phyloP scores from a whole-genome alignment of 2,888 invertebrate species.

The Anarsia innoxiella region DNA sequence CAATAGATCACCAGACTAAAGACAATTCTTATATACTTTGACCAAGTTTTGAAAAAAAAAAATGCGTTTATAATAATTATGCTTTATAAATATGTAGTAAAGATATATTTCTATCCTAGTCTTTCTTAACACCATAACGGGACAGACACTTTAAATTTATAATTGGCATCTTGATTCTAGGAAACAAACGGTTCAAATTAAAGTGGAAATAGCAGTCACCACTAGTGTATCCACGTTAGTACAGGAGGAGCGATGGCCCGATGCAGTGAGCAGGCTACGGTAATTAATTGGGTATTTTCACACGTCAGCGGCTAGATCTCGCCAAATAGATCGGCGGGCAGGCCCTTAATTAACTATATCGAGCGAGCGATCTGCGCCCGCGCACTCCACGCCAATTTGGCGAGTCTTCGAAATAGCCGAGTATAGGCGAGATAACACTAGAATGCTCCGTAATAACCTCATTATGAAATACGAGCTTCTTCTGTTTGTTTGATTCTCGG shows the following conservation, averaged over 20 bases:
- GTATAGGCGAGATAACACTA: conserved; percentile 62
- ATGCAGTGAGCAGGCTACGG: conserved; percentile 53
- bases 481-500: conserved; percentile 48
- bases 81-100: too few species aligned
- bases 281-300: conserved; percentile 76
- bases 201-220: conserved; percentile 38
- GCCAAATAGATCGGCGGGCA: conserved; percentile 70
- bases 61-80: too few species aligned
- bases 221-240: conserved; percentile 27
- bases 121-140: too few species aligned
- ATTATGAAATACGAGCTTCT: conserved; percentile 64
- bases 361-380: conserved; percentile 58
- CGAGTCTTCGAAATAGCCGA: conserved; percentile 35
- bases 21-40: too few species aligned
- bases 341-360: conserved; percentile 73
- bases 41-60: too few species aligned
- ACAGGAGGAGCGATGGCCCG: conserved; percentile 50
- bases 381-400: conserved; percentile 72
- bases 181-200: conserved; percentile 19
- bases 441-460: conserved; percentile 71
- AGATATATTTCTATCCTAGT: too few species aligned
- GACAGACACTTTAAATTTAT: too few species aligned
- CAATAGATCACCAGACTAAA: too few species aligned
- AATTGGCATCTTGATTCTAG: conserved; percentile 14
- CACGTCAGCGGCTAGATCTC: conserved; percentile 72